Evolutionary conservation across 2,797 vertebrate species (phyloP), one percentile per base, ranked within the genome.

Genomic region (Siniperca scherzeri): DNA sequence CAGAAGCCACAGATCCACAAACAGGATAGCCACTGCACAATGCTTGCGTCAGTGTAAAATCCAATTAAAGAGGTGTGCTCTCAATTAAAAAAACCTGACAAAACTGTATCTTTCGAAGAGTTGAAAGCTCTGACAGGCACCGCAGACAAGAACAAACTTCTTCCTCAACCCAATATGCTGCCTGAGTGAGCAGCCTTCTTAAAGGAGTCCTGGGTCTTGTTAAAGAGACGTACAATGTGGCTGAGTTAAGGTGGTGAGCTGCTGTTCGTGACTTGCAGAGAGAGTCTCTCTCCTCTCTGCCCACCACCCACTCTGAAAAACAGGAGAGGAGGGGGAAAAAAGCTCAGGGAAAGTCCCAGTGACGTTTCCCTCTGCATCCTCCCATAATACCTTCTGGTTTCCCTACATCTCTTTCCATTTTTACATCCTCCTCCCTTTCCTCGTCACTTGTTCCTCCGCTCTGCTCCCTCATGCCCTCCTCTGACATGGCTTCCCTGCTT

Each of bases 261-360:
- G 84, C 79, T 81, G 80, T 85, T 87, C 67, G 82, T 88, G 91
- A 89, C 91, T 90, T 17, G 42, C 77, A 64, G 82, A 88, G 76
- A 79, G 78, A 74, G 75, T 66, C 74, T 74, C 70, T 48, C 65
- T 86, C 68, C 80, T 73, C 82, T 82, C 68, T 88, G 64, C 81
- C 73, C 85, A 82, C 74, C 88, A 70, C 82, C 91, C 84, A 62
- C 89, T 88, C 88, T 74, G 69, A 82, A 61, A 86, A 87, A 52
- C 33, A 73, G 70, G 68, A 64, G 80, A 42, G 62, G 46, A 12
- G 70, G 50, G 44, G 61, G 55, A 17, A 40, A 25, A 36, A 62
- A 65, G 83, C 86, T 70, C 59, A 80, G 82, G 91, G 91, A 83
- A 91, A 92, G 88, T 91, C 92, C 91, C 87, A 27, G 76, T 92